A percentile compares a stretch with the other conserved stretches of the same genome.
Conservation (phyloP, 2,888 invertebrate species). For the Dryobotodes eremita region DNA sequence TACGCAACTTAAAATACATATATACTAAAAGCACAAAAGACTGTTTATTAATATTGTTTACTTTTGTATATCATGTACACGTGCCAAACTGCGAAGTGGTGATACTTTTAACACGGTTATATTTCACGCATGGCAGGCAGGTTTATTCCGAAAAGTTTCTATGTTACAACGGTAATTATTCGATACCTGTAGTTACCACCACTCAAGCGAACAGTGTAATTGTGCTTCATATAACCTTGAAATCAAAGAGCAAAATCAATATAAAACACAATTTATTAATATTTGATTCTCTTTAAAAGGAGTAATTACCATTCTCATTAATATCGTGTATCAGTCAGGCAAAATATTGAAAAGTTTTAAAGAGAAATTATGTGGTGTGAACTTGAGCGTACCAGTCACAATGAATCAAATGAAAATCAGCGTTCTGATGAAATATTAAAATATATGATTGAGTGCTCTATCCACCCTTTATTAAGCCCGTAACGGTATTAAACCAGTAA, state of each 20-base stretch:
- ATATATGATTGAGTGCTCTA: constrained; percentile 49
- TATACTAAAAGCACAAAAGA: too few species aligned
- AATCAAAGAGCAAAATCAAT: constrained; percentile 7
- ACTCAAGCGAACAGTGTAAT: background rate
- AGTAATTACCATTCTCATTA: constrained; percentile 26
- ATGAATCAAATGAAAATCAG: constrained; percentile 43
- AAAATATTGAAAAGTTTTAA: constrained; percentile 22
- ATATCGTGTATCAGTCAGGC: background rate
- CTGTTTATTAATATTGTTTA: background rate
- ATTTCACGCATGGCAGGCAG: constrained; percentile 22
- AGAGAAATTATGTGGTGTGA: constrained; percentile 17
- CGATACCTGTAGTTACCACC: constrained; percentile 1
- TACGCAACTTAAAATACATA: constrained; percentile 19
- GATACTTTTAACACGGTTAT: constrained; percentile 6
- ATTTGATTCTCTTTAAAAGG: background rate
- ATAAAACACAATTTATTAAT: background rate
- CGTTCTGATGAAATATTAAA: constrained; percentile 51
- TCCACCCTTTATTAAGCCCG: constrained; percentile 45
- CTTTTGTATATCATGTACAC: background rate
- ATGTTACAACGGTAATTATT: background rate
- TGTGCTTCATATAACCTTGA: background rate
- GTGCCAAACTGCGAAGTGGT: background rate
- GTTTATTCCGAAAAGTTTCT: constrained; percentile 16
- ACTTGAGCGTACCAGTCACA: constrained; percentile 34
- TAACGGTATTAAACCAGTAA: constrained; percentile 46